Evolutionary conservation across 2,888 invertebrate species (phyloP), one percentile per base, ranked within the genome.

Genomic region (Metopia argyrocephala): DNA sequence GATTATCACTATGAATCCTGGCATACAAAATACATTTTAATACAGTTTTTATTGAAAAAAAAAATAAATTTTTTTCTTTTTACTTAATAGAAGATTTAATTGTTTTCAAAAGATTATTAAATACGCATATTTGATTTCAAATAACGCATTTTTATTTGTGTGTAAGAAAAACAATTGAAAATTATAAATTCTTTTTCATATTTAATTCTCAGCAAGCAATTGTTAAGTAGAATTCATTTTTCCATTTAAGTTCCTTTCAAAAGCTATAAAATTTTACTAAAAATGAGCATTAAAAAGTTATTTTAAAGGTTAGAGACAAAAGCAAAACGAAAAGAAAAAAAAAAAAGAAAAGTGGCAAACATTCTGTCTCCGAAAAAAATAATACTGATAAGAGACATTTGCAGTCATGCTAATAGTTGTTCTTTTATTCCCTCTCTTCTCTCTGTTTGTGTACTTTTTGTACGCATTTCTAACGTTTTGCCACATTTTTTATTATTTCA

Each of bases 321-420:
- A 25, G n/a, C 20, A 23, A 23, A 25, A 23, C 46, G 59, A 20
- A 61, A 68, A 56, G 0, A 20, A 28, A 25, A 3, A 38, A 38
- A n/a, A 20, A 25, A 27, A 23, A 59, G 48, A 9, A 12, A 0
- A 12, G 31, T 2, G 2, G 9, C 2, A 12, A 12, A 9, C 6
- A 12, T 9, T 6, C 3, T 31, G 31, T 31, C 9, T 15, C 31
- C 65, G 57, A 66, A 59, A 76, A 64, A 71, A 31, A 31, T 31
- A 12, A 3, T 31, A 12, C 76, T 82, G 82, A 82, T 82, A 82
- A 82, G 82, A 76, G 80, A 21, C 78, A 69, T 78, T 79, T 74
- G 71, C 78, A 78, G 78, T 68, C 75, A 71, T 75, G 79, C 78
- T 81, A 76, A 79, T 82, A 81, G 75, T 82, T 76, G 38, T 71